Evolutionary conservation across 2,113 vertebrate genomes (phyloP).

Genomic region (Diadophis punctatus): DNA sequence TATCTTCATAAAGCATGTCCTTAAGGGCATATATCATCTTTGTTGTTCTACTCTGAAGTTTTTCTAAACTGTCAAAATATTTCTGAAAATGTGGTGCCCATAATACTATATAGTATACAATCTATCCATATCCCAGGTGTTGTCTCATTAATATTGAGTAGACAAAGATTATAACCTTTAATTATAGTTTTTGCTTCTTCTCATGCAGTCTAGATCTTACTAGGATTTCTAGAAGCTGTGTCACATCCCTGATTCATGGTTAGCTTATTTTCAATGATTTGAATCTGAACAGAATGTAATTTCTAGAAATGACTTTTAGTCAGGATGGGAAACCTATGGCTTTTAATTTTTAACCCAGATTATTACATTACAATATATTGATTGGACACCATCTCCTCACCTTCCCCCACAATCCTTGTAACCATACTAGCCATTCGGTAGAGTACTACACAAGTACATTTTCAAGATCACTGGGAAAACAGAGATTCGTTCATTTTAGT

Average conservation of each 20-base stretch:
- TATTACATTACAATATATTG: background rate
- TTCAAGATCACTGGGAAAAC: background rate
- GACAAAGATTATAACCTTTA: background rate
- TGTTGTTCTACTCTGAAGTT: background rate
- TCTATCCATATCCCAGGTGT: background rate
- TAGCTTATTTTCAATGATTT: background rate
- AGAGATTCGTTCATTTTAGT: background rate
- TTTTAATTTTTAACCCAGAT: background rate
- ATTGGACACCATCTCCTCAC: background rate
- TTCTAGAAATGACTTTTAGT: background rate
- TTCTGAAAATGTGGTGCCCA: background rate
- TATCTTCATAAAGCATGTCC: background rate
- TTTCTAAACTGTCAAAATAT: background rate
- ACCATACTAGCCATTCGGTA: background rate
- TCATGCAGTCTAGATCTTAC: background rate
- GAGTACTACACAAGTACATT: background rate
- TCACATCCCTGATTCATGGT: background rate
- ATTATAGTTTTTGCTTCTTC: background rate
- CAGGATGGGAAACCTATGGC: background rate
- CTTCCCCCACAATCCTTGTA: background rate
- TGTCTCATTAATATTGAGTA: background rate
- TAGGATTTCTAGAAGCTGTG: background rate
- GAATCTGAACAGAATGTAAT: background rate
- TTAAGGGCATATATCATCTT: background rate
- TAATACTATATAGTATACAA: background rate